A percentile compares a stretch with the other conserved stretches of the same genome.
Conservation (phyloP, 2,888 invertebrate genomes). For the Macropis europaea region DNA sequence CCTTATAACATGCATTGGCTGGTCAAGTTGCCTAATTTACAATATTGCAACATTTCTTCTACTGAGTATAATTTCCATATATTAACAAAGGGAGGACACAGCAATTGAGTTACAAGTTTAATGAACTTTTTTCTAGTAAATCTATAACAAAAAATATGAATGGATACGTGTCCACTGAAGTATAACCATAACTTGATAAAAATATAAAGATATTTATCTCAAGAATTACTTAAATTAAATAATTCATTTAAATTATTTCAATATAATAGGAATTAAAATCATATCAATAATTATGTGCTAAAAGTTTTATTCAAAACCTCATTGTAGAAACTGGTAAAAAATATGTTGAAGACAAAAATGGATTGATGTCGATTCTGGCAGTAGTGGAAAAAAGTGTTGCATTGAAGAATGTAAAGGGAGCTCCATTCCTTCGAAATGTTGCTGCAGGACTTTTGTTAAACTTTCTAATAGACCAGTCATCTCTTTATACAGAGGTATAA, state of each 20-base stretch:
- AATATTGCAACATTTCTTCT: too few relatives aligned
- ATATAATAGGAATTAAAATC: neutral
- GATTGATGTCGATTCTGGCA: conserved; percentile 78
- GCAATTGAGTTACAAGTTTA: too few relatives aligned
- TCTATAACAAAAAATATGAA: too few relatives aligned
- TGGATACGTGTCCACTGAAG: too few relatives aligned
- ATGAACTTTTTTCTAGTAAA: too few relatives aligned
- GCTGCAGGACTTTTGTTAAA: conserved; percentile 90
- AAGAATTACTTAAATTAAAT: too few relatives aligned
- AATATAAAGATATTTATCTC: neutral
- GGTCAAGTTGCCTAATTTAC: too few relatives aligned
- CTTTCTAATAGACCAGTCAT: conserved; percentile 87
- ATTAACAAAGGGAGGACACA: too few relatives aligned
- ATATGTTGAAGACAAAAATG: conserved; percentile 78
- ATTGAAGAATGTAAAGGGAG: conserved; percentile 63
- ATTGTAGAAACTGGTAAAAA: conserved; percentile 73
- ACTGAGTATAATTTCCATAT: too few relatives aligned
- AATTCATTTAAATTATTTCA: neutral
- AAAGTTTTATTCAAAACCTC: neutral
- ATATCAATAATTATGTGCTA: neutral
- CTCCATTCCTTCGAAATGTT: conserved; percentile 83
- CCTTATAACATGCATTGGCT: too few relatives aligned
- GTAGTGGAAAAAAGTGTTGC: conserved; percentile 66
- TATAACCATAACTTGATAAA: too few relatives aligned
- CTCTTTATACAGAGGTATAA: conserved; percentile 82